Conservation (phyloP, 2,113 vertebrate genomes). For the Protobothrops flavoviridis region DNA sequence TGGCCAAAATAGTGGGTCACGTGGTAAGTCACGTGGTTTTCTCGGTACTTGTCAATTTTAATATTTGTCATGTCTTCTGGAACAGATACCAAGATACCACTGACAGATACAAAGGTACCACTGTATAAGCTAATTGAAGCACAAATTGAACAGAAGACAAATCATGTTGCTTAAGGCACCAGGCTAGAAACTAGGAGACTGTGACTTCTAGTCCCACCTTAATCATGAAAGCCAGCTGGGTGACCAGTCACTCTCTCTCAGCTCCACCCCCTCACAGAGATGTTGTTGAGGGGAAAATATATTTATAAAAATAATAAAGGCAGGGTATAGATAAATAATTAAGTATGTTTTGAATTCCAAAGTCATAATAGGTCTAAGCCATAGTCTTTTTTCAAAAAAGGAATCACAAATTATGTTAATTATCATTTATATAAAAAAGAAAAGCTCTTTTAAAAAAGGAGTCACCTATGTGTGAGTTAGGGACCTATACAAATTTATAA, state of each 20-base stretch:
- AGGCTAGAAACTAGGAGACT: neutral
- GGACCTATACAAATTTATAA: neutral
- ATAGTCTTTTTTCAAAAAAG: neutral
- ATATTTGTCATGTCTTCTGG: neutral
- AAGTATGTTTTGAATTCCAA: neutral
- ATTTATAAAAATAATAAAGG: neutral
- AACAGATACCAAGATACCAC: neutral
- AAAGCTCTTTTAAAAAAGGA: neutral
- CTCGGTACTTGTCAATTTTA: neutral
- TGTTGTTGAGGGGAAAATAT: neutral
- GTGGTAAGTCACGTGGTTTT: neutral
- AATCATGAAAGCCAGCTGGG: neutral
- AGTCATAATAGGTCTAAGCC: neutral
- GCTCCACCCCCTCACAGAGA: neutral
- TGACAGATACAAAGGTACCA: neutral
- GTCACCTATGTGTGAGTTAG: neutral
- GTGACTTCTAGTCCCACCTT: neutral
- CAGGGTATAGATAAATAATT: neutral
- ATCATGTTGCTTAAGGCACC: neutral
- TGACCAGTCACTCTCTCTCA: neutral
- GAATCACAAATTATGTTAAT: neutral
- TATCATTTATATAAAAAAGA: neutral
- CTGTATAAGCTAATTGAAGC: slow-evolving; percentile 7
- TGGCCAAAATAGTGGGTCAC: neutral
- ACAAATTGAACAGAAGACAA: neutral